Evolutionary conservation across 2,113 vertebrate species (phyloP).

Genomic region (Scolopax mira): DNA sequence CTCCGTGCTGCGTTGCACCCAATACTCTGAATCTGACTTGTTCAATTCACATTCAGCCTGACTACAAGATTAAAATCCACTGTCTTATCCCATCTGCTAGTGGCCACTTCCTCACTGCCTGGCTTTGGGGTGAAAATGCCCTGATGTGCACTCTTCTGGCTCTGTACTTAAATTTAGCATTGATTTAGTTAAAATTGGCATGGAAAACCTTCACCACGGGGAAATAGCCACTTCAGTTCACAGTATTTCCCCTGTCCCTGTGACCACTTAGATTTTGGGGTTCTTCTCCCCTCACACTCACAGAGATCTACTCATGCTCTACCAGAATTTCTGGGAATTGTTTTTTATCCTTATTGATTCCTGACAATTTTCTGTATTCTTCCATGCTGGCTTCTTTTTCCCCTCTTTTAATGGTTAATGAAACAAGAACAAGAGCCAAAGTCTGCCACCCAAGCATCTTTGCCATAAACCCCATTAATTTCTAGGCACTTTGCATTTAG

Average conservation of each 20-base stretch:
- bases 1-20: not conserved
- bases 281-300: not conserved
- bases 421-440: not conserved
- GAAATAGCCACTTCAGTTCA: not conserved
- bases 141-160: not conserved
- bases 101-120: not conserved
- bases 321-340: not conserved
- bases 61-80: not conserved
- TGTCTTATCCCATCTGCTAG: not conserved
- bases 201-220: not conserved
- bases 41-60: not conserved
- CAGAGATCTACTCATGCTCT: not conserved
- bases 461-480: not conserved
- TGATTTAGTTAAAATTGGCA: not conserved
- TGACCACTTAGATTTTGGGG: not conserved
- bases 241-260: not conserved
- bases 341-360: not conserved
- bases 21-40: not conserved
- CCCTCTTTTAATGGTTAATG: not conserved
- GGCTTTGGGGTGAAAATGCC: not conserved
- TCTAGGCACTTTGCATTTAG: not conserved
- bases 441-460: not conserved
- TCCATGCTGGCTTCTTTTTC: fast-evolving
- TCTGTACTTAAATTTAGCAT: not conserved
- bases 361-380: not conserved